These are phyloP conservation scores for Gari tellinella DNA, from an alignment of 2,888 invertebrate genomes.

Conservation along the genomic window DNA sequence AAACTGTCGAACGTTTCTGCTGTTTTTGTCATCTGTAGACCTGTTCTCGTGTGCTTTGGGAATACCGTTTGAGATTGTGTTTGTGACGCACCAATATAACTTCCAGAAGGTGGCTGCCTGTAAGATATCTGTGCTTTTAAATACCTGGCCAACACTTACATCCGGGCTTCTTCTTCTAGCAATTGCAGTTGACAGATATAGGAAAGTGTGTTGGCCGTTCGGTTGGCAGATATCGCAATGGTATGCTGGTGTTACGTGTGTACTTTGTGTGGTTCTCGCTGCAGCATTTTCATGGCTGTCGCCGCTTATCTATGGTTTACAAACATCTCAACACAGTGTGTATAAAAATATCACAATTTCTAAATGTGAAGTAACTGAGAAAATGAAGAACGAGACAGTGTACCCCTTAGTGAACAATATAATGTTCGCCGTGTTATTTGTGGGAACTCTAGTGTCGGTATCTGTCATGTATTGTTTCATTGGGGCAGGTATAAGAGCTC, in stretches of 20 bases:
- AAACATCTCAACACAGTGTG: conserved; percentile 22
- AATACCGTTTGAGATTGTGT: conserved; percentile 59
- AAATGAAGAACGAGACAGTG: conserved; percentile 38
- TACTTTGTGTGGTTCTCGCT: conserved; percentile 30
- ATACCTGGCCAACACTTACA: conserved; percentile 53
- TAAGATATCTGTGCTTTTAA: conserved; percentile 55
- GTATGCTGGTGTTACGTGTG: conserved; percentile 50
- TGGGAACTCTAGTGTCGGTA: conserved; percentile 42
- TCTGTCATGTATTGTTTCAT: conserved; percentile 59
- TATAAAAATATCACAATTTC: conserved; percentile 52
- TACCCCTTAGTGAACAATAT: conserved; percentile 60
- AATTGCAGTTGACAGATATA: conserved; percentile 67
- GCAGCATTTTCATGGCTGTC: conserved; percentile 54
- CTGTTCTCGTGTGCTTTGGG: conserved; percentile 50
- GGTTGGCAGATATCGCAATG: conserved; percentile 62
- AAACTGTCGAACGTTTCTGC: conserved; percentile 58
- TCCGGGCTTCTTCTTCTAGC: conserved; percentile 53
- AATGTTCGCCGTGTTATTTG: conserved; percentile 47
- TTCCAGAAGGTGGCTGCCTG: conserved; percentile 46
- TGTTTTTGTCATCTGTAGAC: conserved; percentile 56
- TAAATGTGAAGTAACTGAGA: conserved; percentile 64
- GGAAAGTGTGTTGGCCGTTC: conserved; percentile 70
- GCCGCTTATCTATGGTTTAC: conserved; percentile 59
- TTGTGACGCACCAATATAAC: conserved; percentile 50
- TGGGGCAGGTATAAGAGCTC: conserved; percentile 43